A percentile compares a stretch with the other conserved stretches of the same genome.
These are phyloP conservation scores for Pyxicephalus adspersus DNA, from an alignment of 2,113 vertebrate species.

Conservation along the genomic window DNA sequence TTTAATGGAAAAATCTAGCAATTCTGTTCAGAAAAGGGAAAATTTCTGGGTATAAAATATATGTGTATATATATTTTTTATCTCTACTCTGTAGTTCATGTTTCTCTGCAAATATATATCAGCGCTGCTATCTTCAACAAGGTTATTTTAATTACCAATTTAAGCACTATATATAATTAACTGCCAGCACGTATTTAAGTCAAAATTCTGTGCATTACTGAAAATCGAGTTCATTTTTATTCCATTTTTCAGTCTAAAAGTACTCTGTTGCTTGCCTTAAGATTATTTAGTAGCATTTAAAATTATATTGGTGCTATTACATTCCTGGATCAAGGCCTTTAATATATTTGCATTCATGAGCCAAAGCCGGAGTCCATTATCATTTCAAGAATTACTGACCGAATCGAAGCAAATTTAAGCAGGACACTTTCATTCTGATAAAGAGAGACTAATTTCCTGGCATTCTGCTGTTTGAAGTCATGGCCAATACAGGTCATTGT, in stretches of 20 bases:
- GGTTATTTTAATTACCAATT: slow-evolving; percentile 65
- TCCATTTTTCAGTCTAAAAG: slow-evolving; percentile 62
- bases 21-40: background rate
- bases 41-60: slow-evolving; percentile 20
- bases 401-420: slow-evolving; percentile 51
- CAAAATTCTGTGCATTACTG: slow-evolving; percentile 60
- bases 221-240: slow-evolving; percentile 67
- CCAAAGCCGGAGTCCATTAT: slow-evolving; percentile 60
- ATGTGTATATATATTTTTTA: slow-evolving; percentile 16
- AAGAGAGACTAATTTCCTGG: background rate
- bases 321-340: slow-evolving; percentile 49
- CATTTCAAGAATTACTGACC: slow-evolving; percentile 52
- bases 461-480: slow-evolving; percentile 45
- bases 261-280: slow-evolving; percentile 64
- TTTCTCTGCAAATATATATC: slow-evolving; percentile 37
- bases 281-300: slow-evolving; percentile 70
- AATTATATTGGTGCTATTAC: slow-evolving; percentile 65
- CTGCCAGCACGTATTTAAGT: slow-evolving; percentile 59
- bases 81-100: slow-evolving; percentile 9
- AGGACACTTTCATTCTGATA: slow-evolving; percentile 14
- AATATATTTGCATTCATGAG: slow-evolving; percentile 61
- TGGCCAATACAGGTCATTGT: slow-evolving; percentile 55
- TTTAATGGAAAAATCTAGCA: background rate
- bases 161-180: slow-evolving; percentile 65
- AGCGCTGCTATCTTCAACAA: slow-evolving; percentile 54